These are phyloP conservation scores for Passer montanus DNA, from an alignment of 2,113 vertebrate species.

Conservation along the genomic window DNA sequence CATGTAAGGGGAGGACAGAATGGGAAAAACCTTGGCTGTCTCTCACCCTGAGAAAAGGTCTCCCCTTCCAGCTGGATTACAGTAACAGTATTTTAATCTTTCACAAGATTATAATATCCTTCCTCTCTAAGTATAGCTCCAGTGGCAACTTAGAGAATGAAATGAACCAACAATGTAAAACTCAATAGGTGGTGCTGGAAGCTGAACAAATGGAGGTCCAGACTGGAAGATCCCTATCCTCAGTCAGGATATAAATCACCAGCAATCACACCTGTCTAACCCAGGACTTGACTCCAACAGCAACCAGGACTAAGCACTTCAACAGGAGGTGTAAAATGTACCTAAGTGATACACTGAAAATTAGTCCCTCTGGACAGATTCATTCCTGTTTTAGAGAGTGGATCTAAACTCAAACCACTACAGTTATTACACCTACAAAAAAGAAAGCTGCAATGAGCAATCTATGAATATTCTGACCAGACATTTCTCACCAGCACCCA, in stretches of 20 bases:
- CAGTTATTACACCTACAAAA: background rate
- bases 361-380: background rate
- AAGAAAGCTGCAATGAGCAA: background rate
- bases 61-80: slow-evolving; percentile 51
- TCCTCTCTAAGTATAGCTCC: slow-evolving; percentile 51
- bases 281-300: background rate
- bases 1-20: slow-evolving; percentile 1
- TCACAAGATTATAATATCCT: slow-evolving; percentile 49
- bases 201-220: background rate
- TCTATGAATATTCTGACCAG: background rate
- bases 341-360: background rate
- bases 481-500: background rate
- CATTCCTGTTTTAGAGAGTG: background rate
- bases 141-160: background rate
- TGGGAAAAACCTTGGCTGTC: slow-evolving; percentile 50
- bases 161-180: background rate
- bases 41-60: slow-evolving; percentile 46
- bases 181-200: background rate
- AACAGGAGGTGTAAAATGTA: background rate
- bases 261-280: background rate
- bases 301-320: background rate
- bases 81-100: slow-evolving; percentile 58
- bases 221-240: background rate
- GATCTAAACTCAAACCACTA: background rate
- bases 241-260: background rate